Base-by-base conservation (phyloP, 2,888 invertebrate genomes). In the Apamea monoglypha region DNA sequence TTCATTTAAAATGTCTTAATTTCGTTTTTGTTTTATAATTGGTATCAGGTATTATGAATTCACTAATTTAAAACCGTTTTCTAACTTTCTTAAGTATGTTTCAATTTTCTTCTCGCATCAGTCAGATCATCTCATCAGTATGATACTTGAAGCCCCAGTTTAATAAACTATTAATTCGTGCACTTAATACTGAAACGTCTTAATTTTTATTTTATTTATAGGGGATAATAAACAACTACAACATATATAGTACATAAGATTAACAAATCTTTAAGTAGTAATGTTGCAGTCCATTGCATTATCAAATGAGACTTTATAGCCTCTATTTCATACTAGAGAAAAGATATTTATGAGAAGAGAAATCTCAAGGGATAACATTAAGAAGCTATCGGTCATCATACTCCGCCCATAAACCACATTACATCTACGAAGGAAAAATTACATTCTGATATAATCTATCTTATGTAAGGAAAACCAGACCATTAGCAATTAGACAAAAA, bases 341-440 rank as follows among this genome's bases (percentile, higher is more conserved):
- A 80, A 76, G 32, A 40, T 78, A 80, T 80, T 70, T 72, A 74
- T 61, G 53, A 63, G 29, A 40, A 25, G 1, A 64, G 40, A 66
- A 66, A 70, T 6, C 79, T 47, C 73, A 40, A 68, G 78, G 77
- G 77, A 80, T 71, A 59, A 47, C 85, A 79, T 87, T 85, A 87
- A 72, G 66, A 80, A 53, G 59, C 73, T 59, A 87, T 82, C 47
- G 69, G 75, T 85, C 81, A 80, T 79, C 74, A 66, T 71, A 77
- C 21, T 44, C 72, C 81, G 68, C 79, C 85, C 80, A 74, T 32
- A 32, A 32, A 18, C 40, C 50, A 50, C 59, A 70, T 53, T 25
- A 63, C 25, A 68, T 66, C 12, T 36, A 29, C 18, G 4, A 71
- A 44, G 10, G 47, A 75, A 50, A 44, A 73, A 29, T 56, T 47